phyloP scores from a whole-genome alignment of 2,888 invertebrate species.

The Scaeva pyrastri region DNA sequence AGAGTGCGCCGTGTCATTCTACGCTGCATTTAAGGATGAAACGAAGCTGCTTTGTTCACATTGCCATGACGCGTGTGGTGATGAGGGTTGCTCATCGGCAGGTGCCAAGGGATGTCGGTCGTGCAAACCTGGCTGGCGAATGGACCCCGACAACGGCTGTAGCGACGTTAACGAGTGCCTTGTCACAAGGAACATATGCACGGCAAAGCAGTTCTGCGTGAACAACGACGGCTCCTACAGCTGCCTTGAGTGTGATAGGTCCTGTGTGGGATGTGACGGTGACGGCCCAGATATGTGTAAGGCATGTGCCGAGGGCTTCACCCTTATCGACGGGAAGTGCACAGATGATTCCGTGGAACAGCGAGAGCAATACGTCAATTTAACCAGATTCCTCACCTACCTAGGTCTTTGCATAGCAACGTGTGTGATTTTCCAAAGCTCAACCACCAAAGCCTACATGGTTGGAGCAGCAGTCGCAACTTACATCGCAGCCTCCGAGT shows the following conservation, averaged over 20 bases:
- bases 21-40: conserved; percentile 90
- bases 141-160: conserved; percentile 91
- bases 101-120: conserved; percentile 88
- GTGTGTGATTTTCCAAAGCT: conserved; percentile 93
- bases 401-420: conserved; percentile 93
- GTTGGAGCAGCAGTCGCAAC: conserved; percentile 92
- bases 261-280: conserved; percentile 93
- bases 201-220: conserved; percentile 91
- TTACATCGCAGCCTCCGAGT: conserved; percentile 94
- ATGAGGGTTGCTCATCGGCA: conserved; percentile 89
- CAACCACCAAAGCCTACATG: conserved; percentile 89
- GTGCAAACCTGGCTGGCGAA: conserved; percentile 89
- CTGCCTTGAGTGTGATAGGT: conserved; percentile 91
- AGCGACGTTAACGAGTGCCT: conserved; percentile 94
- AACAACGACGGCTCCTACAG: conserved; percentile 93
- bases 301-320: conserved; percentile 90
- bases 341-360: conserved; percentile 85
- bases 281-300: conserved; percentile 96
- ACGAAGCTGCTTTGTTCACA: conserved; percentile 89
- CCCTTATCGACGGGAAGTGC: conserved; percentile 90
- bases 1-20: conserved; percentile 90
- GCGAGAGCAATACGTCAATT: conserved; percentile 86
- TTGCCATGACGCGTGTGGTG: conserved; percentile 91
- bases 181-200: conserved; percentile 85
- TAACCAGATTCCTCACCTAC: conserved; percentile 92